Evolutionary conservation across 2,888 invertebrate genomes (phyloP).

Genomic region (Drosophila leonis): DNA sequence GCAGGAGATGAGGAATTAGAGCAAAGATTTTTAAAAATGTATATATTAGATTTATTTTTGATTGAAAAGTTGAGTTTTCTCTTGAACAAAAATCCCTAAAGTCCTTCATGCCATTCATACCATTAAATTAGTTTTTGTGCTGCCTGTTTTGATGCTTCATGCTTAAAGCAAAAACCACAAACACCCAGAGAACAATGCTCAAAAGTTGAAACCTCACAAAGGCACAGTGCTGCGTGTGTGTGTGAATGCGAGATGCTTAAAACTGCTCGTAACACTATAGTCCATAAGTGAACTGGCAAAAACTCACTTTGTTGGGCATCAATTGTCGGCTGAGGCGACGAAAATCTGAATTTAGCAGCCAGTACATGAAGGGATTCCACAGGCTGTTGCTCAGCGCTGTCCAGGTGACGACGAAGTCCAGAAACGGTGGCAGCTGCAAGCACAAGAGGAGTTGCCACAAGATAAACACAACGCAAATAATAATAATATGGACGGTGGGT

Average conservation of each 20-base stretch:
- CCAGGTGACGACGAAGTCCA: conserved; percentile 95
- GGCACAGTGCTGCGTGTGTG: not conserved
- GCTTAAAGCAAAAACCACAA: no score
- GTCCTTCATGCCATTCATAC: no score
- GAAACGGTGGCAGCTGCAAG: conserved; percentile 90
- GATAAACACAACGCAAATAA: conserved; percentile 17
- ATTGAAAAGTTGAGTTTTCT: no score
- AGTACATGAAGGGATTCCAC: conserved; percentile 96
- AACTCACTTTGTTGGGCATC: conserved; percentile 90
- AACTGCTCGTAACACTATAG: not conserved
- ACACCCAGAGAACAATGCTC: no score
- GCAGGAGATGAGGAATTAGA: not conserved
- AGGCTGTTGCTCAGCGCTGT: conserved; percentile 94
- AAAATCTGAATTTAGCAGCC: conserved; percentile 94
- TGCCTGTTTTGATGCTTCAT: no score
- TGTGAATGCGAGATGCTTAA: not conserved
- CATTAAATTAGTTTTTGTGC: no score
- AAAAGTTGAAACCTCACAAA: not conserved
- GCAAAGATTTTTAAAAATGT: not conserved
- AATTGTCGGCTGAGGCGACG: conserved; percentile 92
- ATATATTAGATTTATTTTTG: no score
- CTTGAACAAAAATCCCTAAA: no score
- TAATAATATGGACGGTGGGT: conserved; percentile 2
- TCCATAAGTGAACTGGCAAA: not conserved
- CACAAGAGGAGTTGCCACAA: not conserved